Conservation (phyloP, 1,140 invertebrate genomes). For the Chionoecetes opilio region DNA sequence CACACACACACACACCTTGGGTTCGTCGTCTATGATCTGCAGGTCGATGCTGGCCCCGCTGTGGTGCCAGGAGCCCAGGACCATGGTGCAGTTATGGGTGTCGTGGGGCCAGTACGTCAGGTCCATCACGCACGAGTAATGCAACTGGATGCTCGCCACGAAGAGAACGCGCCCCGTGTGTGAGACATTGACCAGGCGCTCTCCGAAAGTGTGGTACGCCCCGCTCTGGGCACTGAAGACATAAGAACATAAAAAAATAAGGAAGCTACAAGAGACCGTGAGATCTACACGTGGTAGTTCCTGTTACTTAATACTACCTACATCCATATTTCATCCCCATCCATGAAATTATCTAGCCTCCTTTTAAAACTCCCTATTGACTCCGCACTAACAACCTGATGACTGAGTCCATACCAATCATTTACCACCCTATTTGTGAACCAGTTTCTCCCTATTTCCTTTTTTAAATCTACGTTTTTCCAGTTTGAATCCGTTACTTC, state of each 20-base stretch:
- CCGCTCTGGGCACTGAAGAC: not conserved
- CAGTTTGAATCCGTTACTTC: too few relatives aligned
- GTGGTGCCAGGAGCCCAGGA: conserved; percentile 59
- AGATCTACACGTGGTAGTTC: too few relatives aligned
- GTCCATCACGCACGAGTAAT: conserved; percentile 79
- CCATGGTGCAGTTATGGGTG: conserved; percentile 50
- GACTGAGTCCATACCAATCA: too few relatives aligned
- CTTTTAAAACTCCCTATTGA: too few relatives aligned
- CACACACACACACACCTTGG: conserved; percentile 38
- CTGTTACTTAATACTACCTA: too few relatives aligned
- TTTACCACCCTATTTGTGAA: too few relatives aligned
- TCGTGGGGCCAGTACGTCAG: conserved; percentile 66
- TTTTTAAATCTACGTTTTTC: too few relatives aligned
- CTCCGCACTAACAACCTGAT: too few relatives aligned
- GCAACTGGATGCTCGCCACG: conserved; percentile 75
- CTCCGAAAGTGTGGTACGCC: not conserved
- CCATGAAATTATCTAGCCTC: too few relatives aligned
- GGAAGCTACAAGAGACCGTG: too few relatives aligned
- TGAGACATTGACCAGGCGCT: conserved; percentile 71
- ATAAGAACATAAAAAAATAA: not conserved
- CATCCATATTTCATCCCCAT: too few relatives aligned
- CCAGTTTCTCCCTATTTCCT: too few relatives aligned
- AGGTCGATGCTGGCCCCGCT: conserved; percentile 34
- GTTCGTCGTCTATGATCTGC: conserved; percentile 17
- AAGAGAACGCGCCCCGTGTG: conserved; percentile 70